Base-by-base conservation (phyloP, 1,140 invertebrate species). In the Oncopeltus fasciatus region DNA sequence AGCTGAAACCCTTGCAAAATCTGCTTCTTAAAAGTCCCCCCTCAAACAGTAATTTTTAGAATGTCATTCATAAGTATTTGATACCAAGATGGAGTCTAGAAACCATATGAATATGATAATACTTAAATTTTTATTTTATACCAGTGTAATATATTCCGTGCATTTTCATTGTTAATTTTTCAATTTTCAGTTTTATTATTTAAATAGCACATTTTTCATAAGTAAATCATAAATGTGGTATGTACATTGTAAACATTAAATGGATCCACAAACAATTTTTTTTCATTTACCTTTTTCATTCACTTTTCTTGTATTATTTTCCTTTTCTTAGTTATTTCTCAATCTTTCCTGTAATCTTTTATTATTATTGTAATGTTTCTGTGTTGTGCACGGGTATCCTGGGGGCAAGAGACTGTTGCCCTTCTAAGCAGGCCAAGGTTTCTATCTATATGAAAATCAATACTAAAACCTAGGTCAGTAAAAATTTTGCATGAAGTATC, bases 1-100 rank as follows among this genome's bases (percentile, higher is more conserved):
- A 76, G 95, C 95, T 65, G 90, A 96, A 73, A 87, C 68, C 8
- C 64, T 70, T 16, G 69, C 69, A 31, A 69, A 69, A 56, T 60
- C 61, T 14, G 28, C 59, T 8, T 53, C 49, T 9, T 53, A 53
- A 53, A 24, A 24, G n/a, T n/a, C n/a, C n/a, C n/a, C n/a, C n/a
- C n/a, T n/a, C n/a, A n/a, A n/a, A n/a, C n/a, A 24, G 49, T 53
- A 53, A 9, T 53, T 53, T 11, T 18, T 53, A 53, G 49, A 53
- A 26, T 53, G 21, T 14, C 14, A 38, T 38, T 38, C 31, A 5
- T 38, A 14, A 38, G 31, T 38, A 8, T 38, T 38, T 8, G 31
- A 38, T 5, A 14, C 31, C 31, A 38, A 5, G 5, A 38, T 14
- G 31, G 5, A 5, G 31, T 5, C 5, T 38, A 5, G 5, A 8